These are phyloP conservation scores for Mionectes macconnelli DNA, from an alignment of 2,113 vertebrate species.

Conservation along the genomic window DNA sequence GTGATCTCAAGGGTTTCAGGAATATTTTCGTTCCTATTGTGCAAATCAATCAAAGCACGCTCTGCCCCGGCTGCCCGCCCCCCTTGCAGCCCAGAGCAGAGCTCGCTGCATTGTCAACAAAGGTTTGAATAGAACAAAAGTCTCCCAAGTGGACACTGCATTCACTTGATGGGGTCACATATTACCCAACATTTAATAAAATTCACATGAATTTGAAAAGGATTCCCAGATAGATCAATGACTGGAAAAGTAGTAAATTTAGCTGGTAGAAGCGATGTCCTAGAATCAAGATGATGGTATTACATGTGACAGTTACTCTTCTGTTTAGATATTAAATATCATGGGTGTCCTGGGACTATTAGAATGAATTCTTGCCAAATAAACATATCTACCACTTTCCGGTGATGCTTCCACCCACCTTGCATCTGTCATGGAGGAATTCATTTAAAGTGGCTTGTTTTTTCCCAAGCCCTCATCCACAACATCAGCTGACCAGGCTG, in stretches of 20 bases:
- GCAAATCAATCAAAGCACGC: constrained; percentile 52
- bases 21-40: constrained; percentile 65
- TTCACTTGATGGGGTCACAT: constrained; percentile 43
- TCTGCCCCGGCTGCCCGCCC: neutral
- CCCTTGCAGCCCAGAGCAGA: neutral
- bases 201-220: constrained; percentile 43
- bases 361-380: neutral
- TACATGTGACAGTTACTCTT: neutral
- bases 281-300: neutral
- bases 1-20: constrained; percentile 53
- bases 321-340: neutral
- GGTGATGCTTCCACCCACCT: neutral
- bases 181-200: constrained; percentile 54
- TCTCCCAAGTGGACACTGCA: constrained; percentile 39
- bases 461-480: neutral
- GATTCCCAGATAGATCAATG: neutral
- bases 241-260: neutral
- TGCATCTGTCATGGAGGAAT: neutral
- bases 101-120: constrained; percentile 8
- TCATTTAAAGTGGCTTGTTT: neutral
- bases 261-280: neutral
- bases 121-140: constrained; percentile 52
- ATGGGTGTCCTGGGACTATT: neutral
- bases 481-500: neutral
- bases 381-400: neutral